phyloP scores from a whole-genome alignment of 1,140 invertebrate species.

The Panagrolaimus sp. region DNA sequence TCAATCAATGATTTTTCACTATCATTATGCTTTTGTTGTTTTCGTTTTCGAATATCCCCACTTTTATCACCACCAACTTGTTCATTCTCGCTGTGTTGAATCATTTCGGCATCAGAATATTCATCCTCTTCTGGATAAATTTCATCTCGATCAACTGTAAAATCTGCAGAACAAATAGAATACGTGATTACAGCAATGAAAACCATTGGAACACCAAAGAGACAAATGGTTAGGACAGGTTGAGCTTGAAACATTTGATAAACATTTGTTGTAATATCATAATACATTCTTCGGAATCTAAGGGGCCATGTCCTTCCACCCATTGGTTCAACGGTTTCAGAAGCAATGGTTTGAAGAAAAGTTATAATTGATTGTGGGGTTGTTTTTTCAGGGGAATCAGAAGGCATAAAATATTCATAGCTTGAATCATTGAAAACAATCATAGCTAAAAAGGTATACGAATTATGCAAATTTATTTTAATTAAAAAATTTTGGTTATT shows the following conservation, averaged over 20 bases:
- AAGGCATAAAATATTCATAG: slow-evolving; percentile 79
- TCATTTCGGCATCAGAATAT: slow-evolving; percentile 25
- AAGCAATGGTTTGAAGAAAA: slow-evolving; percentile 51
- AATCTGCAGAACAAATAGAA: slow-evolving; percentile 84
- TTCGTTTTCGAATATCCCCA: neutral
- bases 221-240: slow-evolving; percentile 75
- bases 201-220: slow-evolving; percentile 76
- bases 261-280: slow-evolving; percentile 50
- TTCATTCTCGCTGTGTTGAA: slow-evolving; percentile 18
- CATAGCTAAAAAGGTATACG: slow-evolving; percentile 59
- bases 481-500: too few relatives aligned
- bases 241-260: slow-evolving; percentile 56
- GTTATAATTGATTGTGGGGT: slow-evolving; percentile 52
- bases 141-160: slow-evolving; percentile 82
- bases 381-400: slow-evolving; percentile 66
- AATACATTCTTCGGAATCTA: slow-evolving; percentile 46
- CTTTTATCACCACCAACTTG: slow-evolving; percentile 1
- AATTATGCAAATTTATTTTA: too few relatives aligned
- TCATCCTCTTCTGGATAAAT: slow-evolving; percentile 61
- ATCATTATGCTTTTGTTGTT: neutral
- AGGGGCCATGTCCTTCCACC: slow-evolving; percentile 43
- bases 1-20: slow-evolving; percentile 1
- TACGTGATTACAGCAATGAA: slow-evolving; percentile 88
- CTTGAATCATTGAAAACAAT: slow-evolving; percentile 82
- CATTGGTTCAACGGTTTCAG: slow-evolving; percentile 26